These are phyloP conservation scores for Sycophaga agraensis DNA, from an alignment of 1,140 invertebrate genomes.

Conservation along the genomic window DNA sequence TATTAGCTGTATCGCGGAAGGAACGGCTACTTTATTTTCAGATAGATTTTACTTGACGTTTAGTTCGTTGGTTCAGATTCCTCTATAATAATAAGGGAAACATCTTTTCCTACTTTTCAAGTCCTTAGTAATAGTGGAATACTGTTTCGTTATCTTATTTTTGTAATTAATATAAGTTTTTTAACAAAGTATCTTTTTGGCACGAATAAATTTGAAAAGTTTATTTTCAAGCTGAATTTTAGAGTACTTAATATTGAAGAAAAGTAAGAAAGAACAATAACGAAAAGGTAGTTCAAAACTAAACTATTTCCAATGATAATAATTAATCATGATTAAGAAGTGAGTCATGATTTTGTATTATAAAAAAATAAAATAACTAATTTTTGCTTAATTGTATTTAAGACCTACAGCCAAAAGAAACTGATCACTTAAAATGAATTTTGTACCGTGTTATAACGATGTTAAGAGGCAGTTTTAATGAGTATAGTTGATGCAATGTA, in stretches of 20 bases:
- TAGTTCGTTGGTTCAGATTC: slow-evolving; percentile 17
- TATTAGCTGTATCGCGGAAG: slow-evolving; percentile 1
- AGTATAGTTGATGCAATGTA: slow-evolving; percentile 11
- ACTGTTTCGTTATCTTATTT: no score
- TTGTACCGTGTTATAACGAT: slow-evolving; percentile 29
- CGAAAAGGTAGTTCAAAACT: not conserved
- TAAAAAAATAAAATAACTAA: slow-evolving; percentile 11
- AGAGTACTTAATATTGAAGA: not conserved
- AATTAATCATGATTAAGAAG: no score
- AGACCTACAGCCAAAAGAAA: slow-evolving; percentile 4
- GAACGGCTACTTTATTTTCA: not conserved
- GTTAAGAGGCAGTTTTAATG: slow-evolving; percentile 20
- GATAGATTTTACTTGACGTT: slow-evolving; percentile 1
- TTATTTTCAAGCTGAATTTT: no score
- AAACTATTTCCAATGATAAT: no score
- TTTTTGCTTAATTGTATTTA: slow-evolving; percentile 10
- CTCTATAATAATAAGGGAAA: slow-evolving; percentile 20
- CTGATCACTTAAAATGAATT: slow-evolving; percentile 29
- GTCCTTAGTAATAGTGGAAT: no score
- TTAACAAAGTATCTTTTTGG: no score
- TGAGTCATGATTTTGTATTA: not conserved
- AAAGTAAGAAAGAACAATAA: slow-evolving; percentile 4
- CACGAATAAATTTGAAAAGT: no score
- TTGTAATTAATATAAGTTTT: no score
- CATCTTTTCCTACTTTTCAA: slow-evolving; percentile 23